Evolutionary conservation across 2,797 vertebrate genomes (phyloP).

Genomic region (Neosalanx taihuensis): DNA sequence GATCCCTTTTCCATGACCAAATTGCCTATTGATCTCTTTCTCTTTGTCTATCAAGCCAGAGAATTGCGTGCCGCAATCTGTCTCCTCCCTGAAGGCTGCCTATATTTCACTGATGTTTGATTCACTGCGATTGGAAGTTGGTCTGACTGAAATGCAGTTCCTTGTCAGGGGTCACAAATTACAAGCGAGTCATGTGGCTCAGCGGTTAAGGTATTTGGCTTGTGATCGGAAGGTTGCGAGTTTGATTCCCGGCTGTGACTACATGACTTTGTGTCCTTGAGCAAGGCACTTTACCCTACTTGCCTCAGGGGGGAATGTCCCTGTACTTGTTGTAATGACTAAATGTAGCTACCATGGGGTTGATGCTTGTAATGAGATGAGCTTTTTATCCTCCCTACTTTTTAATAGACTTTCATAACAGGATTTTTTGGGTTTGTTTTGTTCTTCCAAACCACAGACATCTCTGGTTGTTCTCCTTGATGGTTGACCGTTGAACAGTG

Average conservation of each 20-base stretch:
- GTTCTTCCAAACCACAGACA: conserved; percentile 5
- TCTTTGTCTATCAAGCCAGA: conserved; percentile 68
- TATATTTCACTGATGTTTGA: conserved; percentile 69
- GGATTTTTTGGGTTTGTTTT: conserved; percentile 16
- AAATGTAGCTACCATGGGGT: conserved; percentile 16
- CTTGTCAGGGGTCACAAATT: conserved; percentile 54
- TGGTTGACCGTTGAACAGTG: not conserved
- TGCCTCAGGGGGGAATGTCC: no score
- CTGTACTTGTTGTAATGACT: no score
- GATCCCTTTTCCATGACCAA: conserved; percentile 63
- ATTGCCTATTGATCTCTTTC: conserved; percentile 77
- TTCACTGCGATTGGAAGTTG: conserved; percentile 52
- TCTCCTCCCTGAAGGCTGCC: conserved; percentile 51
- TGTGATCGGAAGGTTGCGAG: no score
- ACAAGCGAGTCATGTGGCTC: conserved; percentile 10
- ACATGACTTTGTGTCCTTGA: no score
- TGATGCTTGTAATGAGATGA: conserved; percentile 56
- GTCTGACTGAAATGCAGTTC: conserved; percentile 40
- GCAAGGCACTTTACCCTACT: no score
- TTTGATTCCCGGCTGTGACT: no score
- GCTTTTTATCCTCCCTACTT: conserved; percentile 40
- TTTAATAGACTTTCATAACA: conserved; percentile 35
- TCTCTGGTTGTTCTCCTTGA: not conserved
- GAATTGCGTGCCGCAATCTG: conserved; percentile 66
- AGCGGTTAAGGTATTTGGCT: no score